phyloP scores from a whole-genome alignment of 1,140 invertebrate species.

The Apis cerana region DNA sequence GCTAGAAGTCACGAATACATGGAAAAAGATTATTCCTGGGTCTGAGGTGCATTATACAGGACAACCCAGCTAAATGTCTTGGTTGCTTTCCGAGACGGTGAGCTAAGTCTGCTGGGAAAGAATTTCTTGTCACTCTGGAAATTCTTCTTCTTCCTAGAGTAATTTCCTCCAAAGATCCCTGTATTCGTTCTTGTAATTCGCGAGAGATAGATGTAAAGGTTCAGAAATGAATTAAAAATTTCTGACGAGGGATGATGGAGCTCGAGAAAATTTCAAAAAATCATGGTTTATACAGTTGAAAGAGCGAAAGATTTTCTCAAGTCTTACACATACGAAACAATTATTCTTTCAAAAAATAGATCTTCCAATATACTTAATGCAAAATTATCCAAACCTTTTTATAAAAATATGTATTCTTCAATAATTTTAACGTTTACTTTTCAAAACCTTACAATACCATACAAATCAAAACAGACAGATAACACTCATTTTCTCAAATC shows the following conservation, averaged over 20 bases:
- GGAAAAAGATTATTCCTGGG: slow-evolving; percentile 43
- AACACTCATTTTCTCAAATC: too few species aligned
- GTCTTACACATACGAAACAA: too few species aligned
- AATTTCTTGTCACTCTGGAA: slow-evolving; percentile 11
- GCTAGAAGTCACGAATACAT: slow-evolving; percentile 40
- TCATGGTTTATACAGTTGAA: too few species aligned
- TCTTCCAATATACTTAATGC: too few species aligned
- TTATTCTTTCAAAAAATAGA: too few species aligned
- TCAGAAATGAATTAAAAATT: not conserved
- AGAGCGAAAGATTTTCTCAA: too few species aligned
- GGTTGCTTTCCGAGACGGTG: not conserved
- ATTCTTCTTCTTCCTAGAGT: slow-evolving; percentile 4
- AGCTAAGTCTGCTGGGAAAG: not conserved
- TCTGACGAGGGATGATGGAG: not conserved
- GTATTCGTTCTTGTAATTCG: not conserved
- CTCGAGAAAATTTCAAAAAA: too few species aligned
- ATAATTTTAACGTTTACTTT: too few species aligned
- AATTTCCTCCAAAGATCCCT: slow-evolving; percentile 8
- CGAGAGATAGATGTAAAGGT: not conserved
- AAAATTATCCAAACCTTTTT: too few species aligned
- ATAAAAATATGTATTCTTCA: too few species aligned
- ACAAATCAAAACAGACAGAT: too few species aligned
- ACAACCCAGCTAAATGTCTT: slow-evolving; percentile 32
- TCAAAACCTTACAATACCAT: too few species aligned
- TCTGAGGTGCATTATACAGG: slow-evolving; percentile 20